Percentiles rank a stretch among this genome's conserved stretches.
Conservation (phyloP, 2,888 invertebrate species). For the Hemistola chrysoprasaria region DNA sequence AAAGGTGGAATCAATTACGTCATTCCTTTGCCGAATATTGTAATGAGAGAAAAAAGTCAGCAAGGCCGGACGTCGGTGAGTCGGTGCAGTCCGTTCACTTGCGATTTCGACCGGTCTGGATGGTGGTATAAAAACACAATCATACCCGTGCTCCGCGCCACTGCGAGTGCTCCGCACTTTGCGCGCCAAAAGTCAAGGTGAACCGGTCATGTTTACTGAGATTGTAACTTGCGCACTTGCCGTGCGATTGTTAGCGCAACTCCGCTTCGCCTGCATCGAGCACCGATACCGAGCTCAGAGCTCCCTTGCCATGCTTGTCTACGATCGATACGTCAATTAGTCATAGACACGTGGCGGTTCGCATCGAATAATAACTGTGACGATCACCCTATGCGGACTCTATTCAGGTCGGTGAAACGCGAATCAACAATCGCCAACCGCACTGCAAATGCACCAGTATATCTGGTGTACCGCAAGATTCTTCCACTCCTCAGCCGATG, state of each 20-base stretch:
- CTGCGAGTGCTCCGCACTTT: too few relatives aligned
- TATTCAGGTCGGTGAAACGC: conserved; percentile 50
- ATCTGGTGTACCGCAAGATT: conserved; percentile 36
- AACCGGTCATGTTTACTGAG: conserved; percentile 50
- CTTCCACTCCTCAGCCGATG: conserved; percentile 15
- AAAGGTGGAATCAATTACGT: conserved; percentile 65
- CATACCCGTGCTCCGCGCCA: conserved; percentile 18
- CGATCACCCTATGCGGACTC: conserved; percentile 40
- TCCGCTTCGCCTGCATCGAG: not conserved
- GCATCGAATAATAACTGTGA: conserved; percentile 48
- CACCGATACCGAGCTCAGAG: not conserved
- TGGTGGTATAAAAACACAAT: conserved; percentile 46
- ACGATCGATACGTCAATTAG: conserved; percentile 49
- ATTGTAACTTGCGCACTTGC: conserved; percentile 23
- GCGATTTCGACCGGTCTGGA: conserved; percentile 62
- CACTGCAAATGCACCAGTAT: conserved; percentile 38
- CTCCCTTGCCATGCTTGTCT: conserved; percentile 1
- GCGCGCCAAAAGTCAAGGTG: conserved; percentile 72
- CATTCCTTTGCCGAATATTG: conserved; percentile 62
- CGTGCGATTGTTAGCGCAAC: conserved; percentile 12
- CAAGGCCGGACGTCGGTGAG: conserved; percentile 60
- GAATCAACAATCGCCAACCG: conserved; percentile 45
- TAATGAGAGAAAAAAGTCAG: conserved; percentile 59
- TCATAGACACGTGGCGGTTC: conserved; percentile 57
- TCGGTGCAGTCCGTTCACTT: conserved; percentile 73